Conservation (phyloP, 2,113 vertebrate species). For the Rhagologus leucostigma region DNA sequence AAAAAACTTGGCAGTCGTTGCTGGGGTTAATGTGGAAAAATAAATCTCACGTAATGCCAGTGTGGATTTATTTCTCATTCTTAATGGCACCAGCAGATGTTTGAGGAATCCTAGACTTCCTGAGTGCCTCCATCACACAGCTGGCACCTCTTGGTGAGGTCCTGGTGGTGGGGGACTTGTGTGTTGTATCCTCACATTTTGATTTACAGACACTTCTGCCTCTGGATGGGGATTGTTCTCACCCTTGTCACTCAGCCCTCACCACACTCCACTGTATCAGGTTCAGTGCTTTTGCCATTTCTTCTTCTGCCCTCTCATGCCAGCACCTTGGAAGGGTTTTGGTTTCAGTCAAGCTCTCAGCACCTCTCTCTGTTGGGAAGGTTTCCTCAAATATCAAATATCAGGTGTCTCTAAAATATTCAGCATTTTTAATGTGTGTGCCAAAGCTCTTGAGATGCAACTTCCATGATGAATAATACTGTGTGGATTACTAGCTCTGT, state of each 20-base stretch:
- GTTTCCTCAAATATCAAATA: neutral
- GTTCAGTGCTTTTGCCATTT: neutral
- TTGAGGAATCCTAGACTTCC: slow-evolving; percentile 76
- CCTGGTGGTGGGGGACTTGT: slow-evolving; percentile 55
- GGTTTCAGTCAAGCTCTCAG: neutral
- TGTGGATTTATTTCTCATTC: slow-evolving; percentile 78
- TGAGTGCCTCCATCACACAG: slow-evolving; percentile 65
- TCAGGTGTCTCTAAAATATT: neutral
- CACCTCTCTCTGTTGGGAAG: neutral
- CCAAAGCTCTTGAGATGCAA: neutral
- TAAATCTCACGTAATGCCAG: slow-evolving; percentile 78
- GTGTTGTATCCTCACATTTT: slow-evolving; percentile 60
- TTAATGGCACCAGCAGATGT: slow-evolving; percentile 80
- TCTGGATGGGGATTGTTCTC: neutral
- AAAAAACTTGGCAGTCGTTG: slow-evolving; percentile 68
- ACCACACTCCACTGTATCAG: neutral
- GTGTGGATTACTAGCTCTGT: neutral
- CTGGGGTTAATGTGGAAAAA: slow-evolving; percentile 76
- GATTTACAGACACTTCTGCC: slow-evolving; percentile 65
- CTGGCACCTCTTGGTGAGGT: slow-evolving; percentile 71
- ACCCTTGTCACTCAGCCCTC: neutral
- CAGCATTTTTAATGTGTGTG: neutral
- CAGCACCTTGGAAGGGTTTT: neutral
- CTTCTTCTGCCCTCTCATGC: neutral
- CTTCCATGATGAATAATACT: neutral